phyloP scores from a whole-genome alignment of 2,113 vertebrate genomes.

The pig (Sus scrofa) region T2T-Sscrofa CM000813.6:103172501-103173000 shows the following conservation, averaged over 20 bases:
- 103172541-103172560: constrained; percentile 42
- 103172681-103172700: background rate
- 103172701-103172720: constrained; percentile 16
- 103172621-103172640: constrained; percentile 22
- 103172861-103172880: background rate
- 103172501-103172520: constrained; percentile 40
- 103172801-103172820: background rate
- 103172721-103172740: background rate
- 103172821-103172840: background rate
- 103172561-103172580: background rate
- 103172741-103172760: background rate
- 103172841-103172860: background rate
- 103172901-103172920: background rate
- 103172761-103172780: background rate
- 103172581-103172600: constrained; percentile 38
- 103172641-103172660: constrained; percentile 35
- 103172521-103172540: constrained; percentile 52
- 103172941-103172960: background rate
- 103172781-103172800: background rate
- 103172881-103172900: background rate
- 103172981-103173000: background rate
- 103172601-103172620: background rate
- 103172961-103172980: background rate
- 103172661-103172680: background rate
- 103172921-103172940: background rate